Evolutionary conservation across 2,888 invertebrate genomes (phyloP).

Genomic region (Noctua janthina): DNA sequence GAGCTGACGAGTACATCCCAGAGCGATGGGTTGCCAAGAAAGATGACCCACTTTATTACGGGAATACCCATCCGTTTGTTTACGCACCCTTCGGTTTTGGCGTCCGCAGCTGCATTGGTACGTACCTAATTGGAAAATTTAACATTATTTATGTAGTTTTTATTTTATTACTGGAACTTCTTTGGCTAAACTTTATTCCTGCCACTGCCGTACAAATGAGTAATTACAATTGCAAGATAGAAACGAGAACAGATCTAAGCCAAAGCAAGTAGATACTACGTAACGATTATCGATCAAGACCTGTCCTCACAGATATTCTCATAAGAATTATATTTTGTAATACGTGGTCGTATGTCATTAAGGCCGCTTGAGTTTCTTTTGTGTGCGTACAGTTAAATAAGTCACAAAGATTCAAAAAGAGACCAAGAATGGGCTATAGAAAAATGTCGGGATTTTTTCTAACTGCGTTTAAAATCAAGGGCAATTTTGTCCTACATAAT

Average conservation of each 20-base stretch:
- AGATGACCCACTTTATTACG: conserved; percentile 81
- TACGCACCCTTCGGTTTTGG: conserved; percentile 93
- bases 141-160: not conserved
- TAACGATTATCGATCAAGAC: too few relatives aligned
- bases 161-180: too few relatives aligned
- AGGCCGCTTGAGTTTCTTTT: not conserved
- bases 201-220: too few relatives aligned
- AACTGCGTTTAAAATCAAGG: too few relatives aligned
- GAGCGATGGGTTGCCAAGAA: conserved; percentile 92
- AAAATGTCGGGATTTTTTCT: not conserved
- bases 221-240: too few relatives aligned
- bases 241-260: too few relatives aligned
- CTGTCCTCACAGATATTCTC: too few relatives aligned
- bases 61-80: conserved; percentile 91
- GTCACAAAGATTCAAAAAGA: not conserved
- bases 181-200: not conserved
- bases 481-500: too few relatives aligned
- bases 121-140: not conserved
- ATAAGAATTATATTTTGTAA: too few relatives aligned
- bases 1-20: conserved; percentile 92
- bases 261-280: too few relatives aligned
- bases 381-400: not conserved
- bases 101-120: conserved; percentile 92
- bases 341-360: too few relatives aligned
- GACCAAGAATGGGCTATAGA: not conserved